A percentile compares a stretch with the other conserved stretches of the same genome.
Conservation (phyloP, 2,797 vertebrate genomes). For the Ficedula albicollis region DNA sequence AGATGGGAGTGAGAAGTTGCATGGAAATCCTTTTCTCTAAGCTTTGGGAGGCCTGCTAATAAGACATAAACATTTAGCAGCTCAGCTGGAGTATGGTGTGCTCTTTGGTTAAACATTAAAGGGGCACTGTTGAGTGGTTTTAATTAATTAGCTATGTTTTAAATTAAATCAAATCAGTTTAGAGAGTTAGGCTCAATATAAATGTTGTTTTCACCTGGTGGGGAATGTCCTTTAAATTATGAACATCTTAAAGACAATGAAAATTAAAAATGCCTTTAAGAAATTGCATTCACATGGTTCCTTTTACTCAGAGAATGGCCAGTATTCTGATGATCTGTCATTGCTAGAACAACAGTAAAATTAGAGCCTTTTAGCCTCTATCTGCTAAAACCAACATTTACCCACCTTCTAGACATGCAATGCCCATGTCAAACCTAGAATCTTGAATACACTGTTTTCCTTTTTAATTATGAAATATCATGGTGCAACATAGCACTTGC, state of each 20-base stretch:
- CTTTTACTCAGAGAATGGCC: not conserved
- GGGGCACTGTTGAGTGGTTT: constrained; percentile 10
- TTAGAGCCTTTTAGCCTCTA: not conserved
- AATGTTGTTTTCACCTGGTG: constrained; percentile 42
- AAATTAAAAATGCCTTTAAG: not conserved
- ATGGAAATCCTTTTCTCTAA: constrained; percentile 2
- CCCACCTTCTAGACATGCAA: not conserved
- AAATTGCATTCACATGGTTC: not conserved
- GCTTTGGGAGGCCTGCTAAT: constrained; percentile 34
- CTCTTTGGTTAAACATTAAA: constrained; percentile 56
- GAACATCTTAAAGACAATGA: not conserved
- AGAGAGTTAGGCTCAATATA: constrained; percentile 16
- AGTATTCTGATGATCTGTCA: not conserved
- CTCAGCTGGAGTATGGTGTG: constrained; percentile 21
- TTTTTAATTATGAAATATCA: not conserved
- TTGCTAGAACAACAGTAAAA: not conserved
- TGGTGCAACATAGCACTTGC: not conserved
- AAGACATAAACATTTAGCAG: constrained; percentile 32
- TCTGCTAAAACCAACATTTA: not conserved
- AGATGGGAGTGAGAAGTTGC: not conserved
- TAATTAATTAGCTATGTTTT: constrained; percentile 53
- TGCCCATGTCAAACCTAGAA: not conserved
- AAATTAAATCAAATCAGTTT: constrained; percentile 44
- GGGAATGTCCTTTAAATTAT: not conserved
- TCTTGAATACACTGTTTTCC: not conserved